Base-by-base conservation (phyloP, 2,888 invertebrate species). In the Rugalucina vietnamica region DNA sequence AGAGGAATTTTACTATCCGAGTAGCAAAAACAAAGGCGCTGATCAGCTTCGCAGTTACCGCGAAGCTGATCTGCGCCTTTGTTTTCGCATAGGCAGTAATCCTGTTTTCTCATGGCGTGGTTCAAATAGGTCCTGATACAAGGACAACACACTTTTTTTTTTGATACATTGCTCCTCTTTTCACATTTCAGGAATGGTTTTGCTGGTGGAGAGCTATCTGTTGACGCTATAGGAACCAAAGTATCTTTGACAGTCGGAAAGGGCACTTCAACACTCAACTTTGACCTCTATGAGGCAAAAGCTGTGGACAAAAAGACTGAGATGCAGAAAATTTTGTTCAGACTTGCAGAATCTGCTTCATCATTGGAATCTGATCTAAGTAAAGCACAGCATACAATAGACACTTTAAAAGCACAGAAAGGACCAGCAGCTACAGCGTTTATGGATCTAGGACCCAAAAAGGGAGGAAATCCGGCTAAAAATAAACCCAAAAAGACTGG, bases 201-300 rank as follows among this genome's bases (percentile, higher is more conserved):
- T 81, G 39, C 83, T 4, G 79, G 90, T 54, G 92, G 91, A 75
- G 92, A 93, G 57, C 54, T 94, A 0, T 85, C 89, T 36, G 90
- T 92, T 8, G 82, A 89, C 24, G 80, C 86, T n/a, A 82, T 91
- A 76, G 93, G 93, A 32, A 91, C 87, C 43, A 93, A 92, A 81
- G 84, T 92, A 1, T 91, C 91, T 18, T 60, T 94, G 69, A 89
- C 89, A 27, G 82, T 93, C 37, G 94, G 93, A 18, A 90, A 90
- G 81, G 93, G 92, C n/a, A 39, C 81, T 4, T 84, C 89, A 34
- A 79, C 87, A 1, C 71, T 93, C 18, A 88, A 73, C 50, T 87
- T 93, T 65, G 92, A 93, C 76, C 88, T 94, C 21, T 93, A 87
- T 89, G 94, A 93, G 85, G 90, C 93, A 3, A 93, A 91, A 85